Percentiles rank a stretch among this genome's conserved stretches.
Evolutionary conservation across 1,140 invertebrate genomes (phyloP).

Genomic region (Akabosia matsudoensis): DNA sequence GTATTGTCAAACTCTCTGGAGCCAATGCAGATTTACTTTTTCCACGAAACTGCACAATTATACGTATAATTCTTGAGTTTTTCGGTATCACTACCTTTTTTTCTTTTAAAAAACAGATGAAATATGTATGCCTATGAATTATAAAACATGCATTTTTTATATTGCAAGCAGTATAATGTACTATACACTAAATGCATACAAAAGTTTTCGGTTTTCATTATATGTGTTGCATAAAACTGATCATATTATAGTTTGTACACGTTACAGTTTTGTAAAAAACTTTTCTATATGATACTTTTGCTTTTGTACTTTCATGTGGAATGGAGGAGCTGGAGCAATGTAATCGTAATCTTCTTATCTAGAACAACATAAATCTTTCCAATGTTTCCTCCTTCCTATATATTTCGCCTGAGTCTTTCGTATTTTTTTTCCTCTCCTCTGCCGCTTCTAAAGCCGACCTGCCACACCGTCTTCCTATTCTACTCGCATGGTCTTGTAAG

Average conservation of each 20-base stretch:
- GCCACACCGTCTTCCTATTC: too few relatives aligned
- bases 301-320: background rate
- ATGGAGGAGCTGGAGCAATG: background rate
- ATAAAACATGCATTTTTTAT: background rate
- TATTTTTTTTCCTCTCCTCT: background rate
- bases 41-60: background rate
- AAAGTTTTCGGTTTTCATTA: too few relatives aligned
- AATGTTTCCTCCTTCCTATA: slow-evolving; percentile 3
- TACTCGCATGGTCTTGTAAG: too few relatives aligned
- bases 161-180: too few relatives aligned
- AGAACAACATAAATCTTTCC: slow-evolving; percentile 15
- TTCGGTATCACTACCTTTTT: too few relatives aligned
- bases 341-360: slow-evolving; percentile 22
- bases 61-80: too few relatives aligned
- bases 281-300: background rate
- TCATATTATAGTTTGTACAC: background rate
- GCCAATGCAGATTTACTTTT: slow-evolving; percentile 20
- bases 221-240: too few relatives aligned
- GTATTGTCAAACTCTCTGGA: too few relatives aligned
- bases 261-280: background rate
- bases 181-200: background rate
- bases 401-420: too few relatives aligned
- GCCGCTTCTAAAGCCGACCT: background rate
- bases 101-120: too few relatives aligned
- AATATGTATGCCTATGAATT: background rate